Base-by-base conservation (phyloP, 92 coral and sea anemone genomes). In the Phymanthus crucifer region DNA sequence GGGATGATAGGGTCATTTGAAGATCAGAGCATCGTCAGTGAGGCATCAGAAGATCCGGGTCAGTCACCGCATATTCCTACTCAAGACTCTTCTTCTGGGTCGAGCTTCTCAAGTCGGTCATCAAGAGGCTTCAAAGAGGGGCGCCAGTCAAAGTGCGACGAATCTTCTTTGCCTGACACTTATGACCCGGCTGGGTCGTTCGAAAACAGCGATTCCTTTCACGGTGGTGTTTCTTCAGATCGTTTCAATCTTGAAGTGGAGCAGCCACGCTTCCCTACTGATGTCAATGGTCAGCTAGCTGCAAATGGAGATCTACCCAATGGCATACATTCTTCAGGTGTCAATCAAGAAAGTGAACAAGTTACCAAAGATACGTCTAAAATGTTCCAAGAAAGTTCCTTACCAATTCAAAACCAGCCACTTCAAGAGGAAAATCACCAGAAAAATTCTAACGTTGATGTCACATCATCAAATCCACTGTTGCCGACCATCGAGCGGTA, bases 401-500 rank as follows among this genome's bases (percentile, higher is more conserved):
- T 61, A 27, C 34, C 68, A 26, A 29, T 61, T 17, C 4, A 61
- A 29, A 29, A 3, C 68, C 68, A 61, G 9, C 68, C 68, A 27
- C 13, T 27, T 6, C 33, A 61, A 61, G 68, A n/a, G 68, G 68
- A 61, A 38, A 23, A 52, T 74, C 38, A 26, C 26, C 78, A 27
- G 18, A 74, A 48, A 24, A 40, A 6, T 32, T 47, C 31, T 17
- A 68, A 76, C 19, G 40, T 11, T 19, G 32, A 32, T 21, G 13
- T 13, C 52, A 40, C 24, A 33, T 11, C 36, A 75, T 37, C 81
- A 8, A 32, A 54, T 77, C 23, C 75, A 35, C 23, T 64, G n/a
- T 66, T 77, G 67, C 81, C 73, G 34, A 77, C 34, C 37, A 77
- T 77, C 11, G 72, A 77, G 8, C 69, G 26, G 8, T 77, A 77